A percentile compares a stretch with the other conserved stretches of the same genome.
Conservation (phyloP, 1,140 invertebrate genomes). For the Temnothorax nylanderi region DNA sequence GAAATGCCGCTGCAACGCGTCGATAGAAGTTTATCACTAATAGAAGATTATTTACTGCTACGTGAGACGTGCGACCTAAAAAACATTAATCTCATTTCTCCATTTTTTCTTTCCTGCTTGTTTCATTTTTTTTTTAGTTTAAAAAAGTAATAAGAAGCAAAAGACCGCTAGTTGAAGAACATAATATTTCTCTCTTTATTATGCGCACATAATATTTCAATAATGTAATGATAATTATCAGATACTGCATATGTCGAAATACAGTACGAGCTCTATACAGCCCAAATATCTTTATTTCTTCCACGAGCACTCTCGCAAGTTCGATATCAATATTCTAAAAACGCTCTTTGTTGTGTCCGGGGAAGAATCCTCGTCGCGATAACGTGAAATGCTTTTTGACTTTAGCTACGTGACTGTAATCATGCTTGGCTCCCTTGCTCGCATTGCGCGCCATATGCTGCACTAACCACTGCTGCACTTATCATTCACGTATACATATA, state of each 20-base stretch:
- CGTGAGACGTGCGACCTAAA: not conserved
- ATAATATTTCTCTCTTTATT: not conserved
- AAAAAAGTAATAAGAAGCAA: not conserved
- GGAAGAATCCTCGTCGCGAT: constrained; percentile 78
- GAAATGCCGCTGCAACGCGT: not conserved
- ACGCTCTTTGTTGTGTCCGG: constrained; percentile 81
- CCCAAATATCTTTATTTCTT: not conserved
- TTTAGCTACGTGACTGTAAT: constrained; percentile 39
- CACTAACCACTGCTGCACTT: constrained; percentile 41
- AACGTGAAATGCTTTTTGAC: constrained; percentile 45
- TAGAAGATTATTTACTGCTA: constrained; percentile 13
- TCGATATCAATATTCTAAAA: constrained; percentile 86
- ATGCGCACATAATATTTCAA: not conserved
- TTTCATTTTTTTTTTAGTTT: not conserved
- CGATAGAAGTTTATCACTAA: constrained; percentile 42
- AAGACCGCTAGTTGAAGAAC: not conserved
- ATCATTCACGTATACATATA: constrained; percentile 34
- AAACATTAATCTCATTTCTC: not conserved
- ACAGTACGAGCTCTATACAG: not conserved
- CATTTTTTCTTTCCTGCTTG: not conserved
- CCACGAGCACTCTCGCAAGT: constrained; percentile 64
- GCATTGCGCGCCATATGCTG: constrained; percentile 2
- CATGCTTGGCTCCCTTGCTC: constrained; percentile 47
- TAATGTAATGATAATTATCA: not conserved
- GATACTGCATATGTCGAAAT: not conserved